These are phyloP conservation scores for Ovis canadensis DNA, from an alignment of 2,113 vertebrate species.

Conservation along the genomic window DNA sequence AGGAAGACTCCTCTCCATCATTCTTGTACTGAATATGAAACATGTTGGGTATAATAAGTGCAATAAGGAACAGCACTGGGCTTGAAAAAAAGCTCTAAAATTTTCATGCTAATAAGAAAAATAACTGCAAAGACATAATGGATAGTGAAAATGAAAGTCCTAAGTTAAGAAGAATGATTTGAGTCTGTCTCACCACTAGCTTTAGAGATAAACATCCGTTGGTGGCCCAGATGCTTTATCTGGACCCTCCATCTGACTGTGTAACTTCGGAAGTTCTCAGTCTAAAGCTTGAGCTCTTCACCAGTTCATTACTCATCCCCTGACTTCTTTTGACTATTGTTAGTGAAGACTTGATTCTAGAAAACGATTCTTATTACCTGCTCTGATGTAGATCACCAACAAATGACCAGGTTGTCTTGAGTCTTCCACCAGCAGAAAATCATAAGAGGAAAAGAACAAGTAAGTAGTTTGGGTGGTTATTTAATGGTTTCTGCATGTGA, in stretches of 20 bases:
- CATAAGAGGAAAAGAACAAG: neutral
- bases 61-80: neutral
- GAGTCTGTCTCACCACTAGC: neutral
- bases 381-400: neutral
- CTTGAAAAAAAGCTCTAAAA: neutral
- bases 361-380: neutral
- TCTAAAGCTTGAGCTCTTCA: neutral
- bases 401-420: neutral
- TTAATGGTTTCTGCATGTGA: neutral
- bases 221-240: constrained; percentile 20
- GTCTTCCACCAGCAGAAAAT: neutral
- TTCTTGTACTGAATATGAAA: neutral
- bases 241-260: neutral
- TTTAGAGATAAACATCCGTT: neutral
- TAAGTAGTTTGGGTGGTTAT: neutral
- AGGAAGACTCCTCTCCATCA: neutral
- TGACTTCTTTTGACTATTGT: accelerated
- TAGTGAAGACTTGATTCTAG: neutral
- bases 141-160: neutral
- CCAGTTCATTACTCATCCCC: neutral
- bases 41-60: neutral
- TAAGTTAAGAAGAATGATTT: neutral
- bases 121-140: neutral
- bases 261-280: neutral
- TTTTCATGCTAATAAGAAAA: neutral